Conservation (phyloP, 1,140 invertebrate species). For the Bombyx mandarina region DNA sequence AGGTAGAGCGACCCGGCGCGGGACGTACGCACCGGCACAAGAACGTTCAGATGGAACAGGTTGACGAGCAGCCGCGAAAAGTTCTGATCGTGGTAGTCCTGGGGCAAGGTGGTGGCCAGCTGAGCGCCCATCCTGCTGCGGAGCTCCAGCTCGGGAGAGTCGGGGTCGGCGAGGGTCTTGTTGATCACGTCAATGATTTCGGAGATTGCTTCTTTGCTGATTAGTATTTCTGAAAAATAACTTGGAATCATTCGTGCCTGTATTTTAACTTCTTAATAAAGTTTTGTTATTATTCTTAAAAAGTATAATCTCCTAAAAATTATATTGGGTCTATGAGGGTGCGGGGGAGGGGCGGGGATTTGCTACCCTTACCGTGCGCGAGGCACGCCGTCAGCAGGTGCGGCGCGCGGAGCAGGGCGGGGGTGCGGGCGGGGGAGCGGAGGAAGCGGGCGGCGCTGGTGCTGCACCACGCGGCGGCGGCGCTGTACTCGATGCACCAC, state of each 20-base stretch:
- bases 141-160: too few species aligned
- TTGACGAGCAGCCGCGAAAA: constrained; percentile 6
- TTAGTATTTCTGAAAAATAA: too few species aligned
- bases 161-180: too few species aligned
- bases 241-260: too few species aligned
- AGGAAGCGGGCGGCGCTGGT: neutral
- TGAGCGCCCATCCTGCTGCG: too few species aligned
- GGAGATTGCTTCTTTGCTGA: too few species aligned
- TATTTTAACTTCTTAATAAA: too few species aligned
- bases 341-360: neutral
- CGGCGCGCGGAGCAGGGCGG: neutral
- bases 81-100: constrained; percentile 1
- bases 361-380: neutral
- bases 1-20: too few species aligned
- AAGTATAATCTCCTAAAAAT: too few species aligned
- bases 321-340: too few species aligned
- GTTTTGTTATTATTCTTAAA: too few species aligned
- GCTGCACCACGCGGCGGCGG: neutral
- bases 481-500: constrained; percentile 1
- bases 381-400: constrained; percentile 3
- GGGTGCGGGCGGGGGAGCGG: neutral
- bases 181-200: too few species aligned
- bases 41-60: constrained; percentile 12
- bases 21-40: constrained; percentile 8
- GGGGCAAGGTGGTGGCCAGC: neutral